Conservation (phyloP, 2,888 invertebrate species). For the Callimorpha dominula region DNA sequence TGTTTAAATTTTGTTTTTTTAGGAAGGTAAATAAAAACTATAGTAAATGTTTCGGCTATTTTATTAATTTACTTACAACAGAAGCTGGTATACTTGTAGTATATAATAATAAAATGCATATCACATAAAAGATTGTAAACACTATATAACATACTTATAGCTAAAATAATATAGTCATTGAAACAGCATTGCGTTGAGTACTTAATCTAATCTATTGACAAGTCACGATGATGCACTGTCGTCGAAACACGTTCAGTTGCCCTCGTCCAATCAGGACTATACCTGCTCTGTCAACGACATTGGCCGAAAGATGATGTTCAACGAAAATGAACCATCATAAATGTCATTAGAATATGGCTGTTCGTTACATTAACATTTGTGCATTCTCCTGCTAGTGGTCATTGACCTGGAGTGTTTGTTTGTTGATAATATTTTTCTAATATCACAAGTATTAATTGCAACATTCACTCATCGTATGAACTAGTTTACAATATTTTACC, state of each 20-base stretch:
- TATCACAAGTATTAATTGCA: slow-evolving; percentile 83
- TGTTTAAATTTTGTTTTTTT: too few relatives aligned
- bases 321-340: slow-evolving; percentile 53
- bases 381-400: slow-evolving; percentile 61
- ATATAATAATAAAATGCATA: slow-evolving; percentile 86
- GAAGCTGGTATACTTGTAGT: slow-evolving; percentile 87
- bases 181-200: slow-evolving; percentile 73
- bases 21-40: slow-evolving; percentile 7
- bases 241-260: slow-evolving; percentile 33
- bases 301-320: slow-evolving; percentile 39
- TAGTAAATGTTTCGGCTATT: slow-evolving; percentile 60
- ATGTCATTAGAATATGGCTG: slow-evolving; percentile 83
- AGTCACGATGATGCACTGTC: slow-evolving; percentile 38
- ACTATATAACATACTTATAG: slow-evolving; percentile 85
- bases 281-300: slow-evolving; percentile 9
- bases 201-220: slow-evolving; percentile 62
- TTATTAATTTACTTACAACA: slow-evolving; percentile 83
- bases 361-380: slow-evolving; percentile 77
- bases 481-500: slow-evolving; percentile 54
- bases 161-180: slow-evolving; percentile 81
- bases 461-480: slow-evolving; percentile 68
- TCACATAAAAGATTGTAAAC: slow-evolving; percentile 86
- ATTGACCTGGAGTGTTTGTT: slow-evolving; percentile 50
- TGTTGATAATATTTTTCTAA: slow-evolving; percentile 70
- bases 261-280: neutral